Conservation (phyloP, 1,140 invertebrate genomes). For the Drosophila kohkoa region DNA sequence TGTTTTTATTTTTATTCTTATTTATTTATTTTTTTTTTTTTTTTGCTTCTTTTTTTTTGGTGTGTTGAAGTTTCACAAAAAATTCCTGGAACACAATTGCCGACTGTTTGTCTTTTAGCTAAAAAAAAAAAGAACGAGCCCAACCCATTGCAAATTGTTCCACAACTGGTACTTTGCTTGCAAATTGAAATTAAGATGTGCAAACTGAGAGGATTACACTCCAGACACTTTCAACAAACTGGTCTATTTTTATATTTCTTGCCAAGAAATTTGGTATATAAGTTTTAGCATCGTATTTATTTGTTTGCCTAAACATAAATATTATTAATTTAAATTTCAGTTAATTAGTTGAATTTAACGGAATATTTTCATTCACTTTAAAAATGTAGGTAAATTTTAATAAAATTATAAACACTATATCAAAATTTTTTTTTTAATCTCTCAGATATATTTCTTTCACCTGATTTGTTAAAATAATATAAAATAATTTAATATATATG, state of each 20-base stretch:
- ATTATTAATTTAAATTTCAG: neutral
- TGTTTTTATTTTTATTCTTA: slow-evolving; percentile 18
- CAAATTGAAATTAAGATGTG: neutral
- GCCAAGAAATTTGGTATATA: no score
- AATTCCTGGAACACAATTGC: slow-evolving; percentile 37
- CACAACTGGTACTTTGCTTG: neutral
- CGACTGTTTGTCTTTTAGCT: slow-evolving; percentile 17
- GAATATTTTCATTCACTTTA: neutral
- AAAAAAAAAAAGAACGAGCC: slow-evolving; percentile 1
- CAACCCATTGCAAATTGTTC: neutral
- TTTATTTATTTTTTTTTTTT: slow-evolving; percentile 18
- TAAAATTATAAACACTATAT: no score
- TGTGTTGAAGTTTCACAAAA: slow-evolving; percentile 23
- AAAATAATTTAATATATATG: no score
- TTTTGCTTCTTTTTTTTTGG: neutral
- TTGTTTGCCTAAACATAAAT: no score
- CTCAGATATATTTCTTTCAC: no score
- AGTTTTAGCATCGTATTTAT: no score
- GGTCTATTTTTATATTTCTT: neutral
- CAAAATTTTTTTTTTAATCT: no score
- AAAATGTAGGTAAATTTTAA: no score
- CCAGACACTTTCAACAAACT: no score
- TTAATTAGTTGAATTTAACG: neutral
- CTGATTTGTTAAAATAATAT: no score
- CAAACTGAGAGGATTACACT: neutral